Evolutionary conservation across 2,797 vertebrate species (phyloP).

Genomic region (Cetoscarus ocellatus): DNA sequence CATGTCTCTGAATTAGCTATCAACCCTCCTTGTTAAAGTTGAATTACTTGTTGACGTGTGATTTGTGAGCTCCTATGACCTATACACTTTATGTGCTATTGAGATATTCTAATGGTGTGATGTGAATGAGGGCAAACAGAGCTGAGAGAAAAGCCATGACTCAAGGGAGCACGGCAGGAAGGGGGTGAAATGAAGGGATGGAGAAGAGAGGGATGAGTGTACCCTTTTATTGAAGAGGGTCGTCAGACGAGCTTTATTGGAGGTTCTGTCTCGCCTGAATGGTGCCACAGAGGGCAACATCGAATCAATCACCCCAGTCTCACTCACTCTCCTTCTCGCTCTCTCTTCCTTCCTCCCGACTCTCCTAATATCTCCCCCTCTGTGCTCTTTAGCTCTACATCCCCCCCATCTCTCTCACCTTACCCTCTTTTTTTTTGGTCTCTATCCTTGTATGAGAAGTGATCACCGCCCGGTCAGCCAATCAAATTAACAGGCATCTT

Average conservation of each 20-base stretch:
- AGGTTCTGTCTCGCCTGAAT: conserved; percentile 82
- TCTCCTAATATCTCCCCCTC: conserved; percentile 57
- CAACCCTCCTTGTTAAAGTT: conserved; percentile 43
- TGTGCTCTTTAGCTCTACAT: conserved; percentile 7
- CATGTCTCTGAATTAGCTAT: conserved; percentile 51
- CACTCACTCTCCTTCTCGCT: conserved; percentile 68
- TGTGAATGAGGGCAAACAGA: conserved; percentile 56
- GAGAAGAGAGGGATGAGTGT: conserved; percentile 68
- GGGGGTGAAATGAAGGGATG: conserved; percentile 65
- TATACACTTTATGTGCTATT: conserved; percentile 58
- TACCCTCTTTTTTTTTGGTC: conserved; percentile 27
- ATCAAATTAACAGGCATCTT: conserved; percentile 80
- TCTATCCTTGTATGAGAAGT: conserved; percentile 53
- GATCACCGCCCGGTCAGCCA: conserved; percentile 77
- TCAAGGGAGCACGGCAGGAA: conserved; percentile 62
- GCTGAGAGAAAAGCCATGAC: conserved; percentile 46
- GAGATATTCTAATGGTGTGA: conserved; percentile 68
- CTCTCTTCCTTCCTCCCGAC: conserved; percentile 53
- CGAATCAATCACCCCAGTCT: conserved; percentile 80
- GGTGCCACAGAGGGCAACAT: conserved; percentile 81
- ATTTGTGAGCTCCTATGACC: conserved; percentile 66
- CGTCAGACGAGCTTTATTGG: conserved; percentile 81
- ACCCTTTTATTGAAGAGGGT: conserved; percentile 82
- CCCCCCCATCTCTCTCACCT: conserved; percentile 3
- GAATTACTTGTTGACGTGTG: conserved; percentile 53